These are phyloP conservation scores for Craterocephalus amniculus DNA, from an alignment of 2,797 vertebrate genomes.

Conservation along the genomic window DNA sequence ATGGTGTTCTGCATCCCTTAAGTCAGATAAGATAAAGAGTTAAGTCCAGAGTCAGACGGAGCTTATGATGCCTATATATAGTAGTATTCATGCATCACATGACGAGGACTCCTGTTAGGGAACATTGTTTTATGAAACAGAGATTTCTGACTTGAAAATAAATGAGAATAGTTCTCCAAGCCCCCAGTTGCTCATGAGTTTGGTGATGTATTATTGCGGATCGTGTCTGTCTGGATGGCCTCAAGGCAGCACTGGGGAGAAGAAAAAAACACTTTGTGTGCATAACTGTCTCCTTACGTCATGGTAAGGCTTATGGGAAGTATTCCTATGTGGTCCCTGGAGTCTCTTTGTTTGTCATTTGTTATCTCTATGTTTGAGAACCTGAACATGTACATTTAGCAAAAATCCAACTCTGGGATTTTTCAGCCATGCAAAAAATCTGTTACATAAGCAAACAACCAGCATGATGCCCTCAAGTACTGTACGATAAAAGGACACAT, in stretches of 20 bases:
- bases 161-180: conserved; percentile 20
- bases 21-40: conserved; percentile 12
- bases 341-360: conserved; percentile 44
- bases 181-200: conserved; percentile 45
- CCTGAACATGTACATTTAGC: conserved; percentile 29
- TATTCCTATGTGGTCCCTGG: conserved; percentile 64
- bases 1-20: conserved; percentile 4
- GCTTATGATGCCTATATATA: conserved; percentile 54
- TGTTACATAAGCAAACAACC: conserved; percentile 3
- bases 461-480: conserved; percentile 1
- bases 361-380: conserved; percentile 17
- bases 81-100: conserved; percentile 45
- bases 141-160: conserved; percentile 18
- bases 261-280: conserved; percentile 62
- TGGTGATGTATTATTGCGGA: conserved; percentile 53
- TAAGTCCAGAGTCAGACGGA: conserved; percentile 20
- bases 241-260: conserved; percentile 58
- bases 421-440: conserved; percentile 15
- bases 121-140: conserved; percentile 33
- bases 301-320: conserved; percentile 70
- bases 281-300: conserved; percentile 76
- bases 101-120: conserved; percentile 21
- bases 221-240: conserved; percentile 59
- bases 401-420: background rate
- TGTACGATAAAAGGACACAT: conserved; percentile 18